phyloP scores from a whole-genome alignment of 2,797 vertebrate species.

The Sebastes iracundus region DNA sequence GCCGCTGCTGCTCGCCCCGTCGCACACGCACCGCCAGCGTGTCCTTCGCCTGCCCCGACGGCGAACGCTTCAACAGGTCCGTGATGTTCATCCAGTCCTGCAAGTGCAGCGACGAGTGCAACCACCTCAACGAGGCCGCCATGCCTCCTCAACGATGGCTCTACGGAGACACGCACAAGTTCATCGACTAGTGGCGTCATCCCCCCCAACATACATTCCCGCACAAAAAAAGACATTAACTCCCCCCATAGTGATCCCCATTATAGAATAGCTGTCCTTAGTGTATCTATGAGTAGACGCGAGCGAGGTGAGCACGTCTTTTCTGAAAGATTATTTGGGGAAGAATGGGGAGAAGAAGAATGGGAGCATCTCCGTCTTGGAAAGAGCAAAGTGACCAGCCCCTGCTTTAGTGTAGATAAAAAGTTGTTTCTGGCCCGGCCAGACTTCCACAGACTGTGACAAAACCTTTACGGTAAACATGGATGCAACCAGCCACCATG shows the following conservation, averaged over 20 bases:
- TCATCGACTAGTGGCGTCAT: slow-evolving; percentile 71
- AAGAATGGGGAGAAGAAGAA: slow-evolving; percentile 41
- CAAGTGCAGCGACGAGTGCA: slow-evolving; percentile 83
- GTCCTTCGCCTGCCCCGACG: slow-evolving; percentile 79
- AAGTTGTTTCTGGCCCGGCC: slow-evolving; percentile 7
- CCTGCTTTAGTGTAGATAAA: slow-evolving; percentile 59
- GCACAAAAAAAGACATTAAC: slow-evolving; percentile 31
- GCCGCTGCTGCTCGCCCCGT: slow-evolving; percentile 84
- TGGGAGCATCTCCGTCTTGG: slow-evolving; percentile 16
- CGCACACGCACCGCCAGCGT: slow-evolving; percentile 80
- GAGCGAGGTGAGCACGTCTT: slow-evolving; percentile 37
- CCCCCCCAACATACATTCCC: slow-evolving; percentile 40
- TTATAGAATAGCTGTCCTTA: slow-evolving; percentile 73
- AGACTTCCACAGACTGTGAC: slow-evolving; percentile 30
- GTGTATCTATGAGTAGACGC: slow-evolving; percentile 69
- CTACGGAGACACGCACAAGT: slow-evolving; percentile 84
- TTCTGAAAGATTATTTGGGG: slow-evolving; percentile 47
- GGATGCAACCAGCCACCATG: slow-evolving; percentile 14
- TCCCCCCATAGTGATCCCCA: slow-evolving; percentile 48
- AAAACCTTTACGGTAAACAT: slow-evolving; percentile 29
- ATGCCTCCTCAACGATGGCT: slow-evolving; percentile 81
- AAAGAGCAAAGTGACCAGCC: slow-evolving; percentile 37
- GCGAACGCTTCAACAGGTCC: slow-evolving; percentile 75
- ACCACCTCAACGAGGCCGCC: slow-evolving; percentile 79
- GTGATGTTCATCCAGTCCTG: slow-evolving; percentile 88